A percentile compares a stretch with the other conserved stretches of the same genome.
These are phyloP conservation scores for Sakesphorus luctuosus DNA, from an alignment of 2,113 vertebrate species.

Conservation along the genomic window DNA sequence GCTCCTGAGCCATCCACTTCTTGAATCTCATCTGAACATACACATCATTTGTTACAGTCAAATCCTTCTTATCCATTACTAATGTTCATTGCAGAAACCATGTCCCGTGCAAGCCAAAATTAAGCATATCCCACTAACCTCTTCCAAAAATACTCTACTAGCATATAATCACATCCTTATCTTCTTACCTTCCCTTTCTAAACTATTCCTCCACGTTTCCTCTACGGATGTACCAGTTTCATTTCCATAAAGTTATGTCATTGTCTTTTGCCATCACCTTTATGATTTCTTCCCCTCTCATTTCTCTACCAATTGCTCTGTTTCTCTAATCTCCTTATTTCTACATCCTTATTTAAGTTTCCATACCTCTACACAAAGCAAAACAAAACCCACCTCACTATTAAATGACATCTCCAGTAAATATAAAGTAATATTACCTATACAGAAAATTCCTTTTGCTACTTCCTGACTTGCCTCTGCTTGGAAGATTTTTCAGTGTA, in stretches of 20 bases:
- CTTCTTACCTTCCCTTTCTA: neutral
- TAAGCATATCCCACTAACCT: neutral
- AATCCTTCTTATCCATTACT: neutral
- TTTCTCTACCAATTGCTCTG: neutral
- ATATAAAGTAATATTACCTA: neutral
- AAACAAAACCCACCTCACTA: neutral
- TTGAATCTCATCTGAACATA: neutral
- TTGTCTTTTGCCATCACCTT: neutral
- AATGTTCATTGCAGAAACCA: neutral
- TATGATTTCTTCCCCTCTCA: neutral
- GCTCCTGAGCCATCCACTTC: neutral
- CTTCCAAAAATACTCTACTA: neutral
- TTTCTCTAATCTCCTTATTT: neutral
- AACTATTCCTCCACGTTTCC: neutral
- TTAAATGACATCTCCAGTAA: neutral
- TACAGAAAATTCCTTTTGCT: neutral
- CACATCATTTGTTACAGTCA: neutral
- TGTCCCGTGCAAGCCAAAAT: neutral
- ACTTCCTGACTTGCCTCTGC: neutral
- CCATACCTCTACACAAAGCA: neutral
- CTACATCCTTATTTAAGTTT: neutral
- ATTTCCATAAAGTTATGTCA: neutral
- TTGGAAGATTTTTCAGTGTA: neutral
- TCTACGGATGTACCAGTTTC: neutral
- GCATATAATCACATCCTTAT: accelerated